A percentile compares a stretch with the other conserved stretches of the same genome.
These are phyloP conservation scores for Ambastaia sidthimunki DNA, from an alignment of 2,797 vertebrate species.

Conservation along the genomic window DNA sequence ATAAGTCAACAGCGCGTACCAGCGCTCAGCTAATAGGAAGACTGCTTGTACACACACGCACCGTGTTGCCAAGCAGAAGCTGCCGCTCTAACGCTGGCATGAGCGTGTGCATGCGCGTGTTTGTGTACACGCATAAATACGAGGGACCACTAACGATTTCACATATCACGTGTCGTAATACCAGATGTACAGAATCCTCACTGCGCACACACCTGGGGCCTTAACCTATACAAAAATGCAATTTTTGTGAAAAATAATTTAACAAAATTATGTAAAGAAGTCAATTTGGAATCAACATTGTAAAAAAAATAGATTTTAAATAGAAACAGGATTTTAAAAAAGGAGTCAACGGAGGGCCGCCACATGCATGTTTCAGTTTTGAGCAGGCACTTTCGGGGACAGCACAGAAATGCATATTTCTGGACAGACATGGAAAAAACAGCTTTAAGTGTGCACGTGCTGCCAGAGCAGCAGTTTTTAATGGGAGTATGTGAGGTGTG, in stretches of 20 bases:
- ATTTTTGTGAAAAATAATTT: background rate
- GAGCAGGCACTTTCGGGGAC: slow-evolving; percentile 80
- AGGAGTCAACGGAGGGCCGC: slow-evolving; percentile 50
- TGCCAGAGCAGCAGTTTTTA: slow-evolving; percentile 72
- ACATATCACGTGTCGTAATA: slow-evolving; percentile 1
- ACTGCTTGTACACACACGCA: slow-evolving; percentile 76
- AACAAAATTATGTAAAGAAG: background rate
- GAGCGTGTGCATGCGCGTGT: slow-evolving; percentile 49
- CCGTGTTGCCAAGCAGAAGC: slow-evolving; percentile 77
- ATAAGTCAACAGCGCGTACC: slow-evolving; percentile 76
- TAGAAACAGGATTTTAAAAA: slow-evolving; percentile 9
- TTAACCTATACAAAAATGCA: slow-evolving; percentile 11
- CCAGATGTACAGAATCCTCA: slow-evolving; percentile 11
- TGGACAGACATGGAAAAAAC: slow-evolving; percentile 60
- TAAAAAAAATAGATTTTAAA: slow-evolving; percentile 44
- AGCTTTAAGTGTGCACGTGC: slow-evolving; percentile 61
- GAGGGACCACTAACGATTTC: slow-evolving; percentile 13
- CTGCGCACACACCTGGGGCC: slow-evolving; percentile 19
- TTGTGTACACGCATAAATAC: slow-evolving; percentile 61
- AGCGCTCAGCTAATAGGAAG: slow-evolving; percentile 77
- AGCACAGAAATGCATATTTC: slow-evolving; percentile 76
- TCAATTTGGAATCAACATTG: slow-evolving; percentile 43
- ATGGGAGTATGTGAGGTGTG: slow-evolving; percentile 40
- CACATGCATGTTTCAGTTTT: slow-evolving; percentile 81
- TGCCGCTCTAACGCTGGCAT: slow-evolving; percentile 50